These are phyloP conservation scores for Microctenopoma lineatum DNA, from an alignment of 2,797 vertebrate species.

Conservation along the genomic window DNA sequence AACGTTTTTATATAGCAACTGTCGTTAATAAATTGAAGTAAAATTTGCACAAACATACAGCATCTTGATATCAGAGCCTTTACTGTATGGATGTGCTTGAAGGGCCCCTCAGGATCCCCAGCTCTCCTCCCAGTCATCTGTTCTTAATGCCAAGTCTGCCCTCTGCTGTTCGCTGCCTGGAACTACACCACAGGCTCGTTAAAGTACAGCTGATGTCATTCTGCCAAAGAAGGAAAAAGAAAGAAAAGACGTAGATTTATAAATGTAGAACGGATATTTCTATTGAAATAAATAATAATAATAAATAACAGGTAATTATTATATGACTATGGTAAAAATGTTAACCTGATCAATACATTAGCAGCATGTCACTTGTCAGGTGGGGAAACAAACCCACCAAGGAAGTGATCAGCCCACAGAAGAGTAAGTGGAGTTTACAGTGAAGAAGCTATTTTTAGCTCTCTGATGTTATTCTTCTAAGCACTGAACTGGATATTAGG, in stretches of 20 bases:
- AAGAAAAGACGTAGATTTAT: too few relatives aligned
- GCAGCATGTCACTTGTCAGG: background rate
- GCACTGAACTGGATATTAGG: too few relatives aligned
- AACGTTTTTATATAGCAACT: too few relatives aligned
- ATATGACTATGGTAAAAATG: too few relatives aligned
- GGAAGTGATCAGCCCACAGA: background rate
- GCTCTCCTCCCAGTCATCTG: background rate
- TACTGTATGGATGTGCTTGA: background rate
- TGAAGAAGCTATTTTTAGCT: background rate
- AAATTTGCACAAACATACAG: too few relatives aligned
- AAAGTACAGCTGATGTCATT: background rate
- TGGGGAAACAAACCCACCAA: constrained; percentile 19
- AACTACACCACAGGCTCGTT: constrained; percentile 4
- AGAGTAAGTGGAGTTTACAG: background rate
- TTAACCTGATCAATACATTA: too few relatives aligned
- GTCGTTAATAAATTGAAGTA: too few relatives aligned
- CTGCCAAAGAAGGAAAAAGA: background rate
- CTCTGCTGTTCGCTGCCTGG: constrained; percentile 40
- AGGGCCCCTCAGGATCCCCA: background rate
- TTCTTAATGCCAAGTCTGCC: constrained; percentile 41
- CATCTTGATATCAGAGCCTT: background rate
- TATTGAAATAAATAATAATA: too few relatives aligned
- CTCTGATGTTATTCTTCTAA: background rate
- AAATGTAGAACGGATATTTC: too few relatives aligned
- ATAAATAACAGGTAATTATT: too few relatives aligned